These are phyloP conservation scores for Oryzias melastigma DNA, from an alignment of 2,113 vertebrate species.

Conservation along the genomic window DNA sequence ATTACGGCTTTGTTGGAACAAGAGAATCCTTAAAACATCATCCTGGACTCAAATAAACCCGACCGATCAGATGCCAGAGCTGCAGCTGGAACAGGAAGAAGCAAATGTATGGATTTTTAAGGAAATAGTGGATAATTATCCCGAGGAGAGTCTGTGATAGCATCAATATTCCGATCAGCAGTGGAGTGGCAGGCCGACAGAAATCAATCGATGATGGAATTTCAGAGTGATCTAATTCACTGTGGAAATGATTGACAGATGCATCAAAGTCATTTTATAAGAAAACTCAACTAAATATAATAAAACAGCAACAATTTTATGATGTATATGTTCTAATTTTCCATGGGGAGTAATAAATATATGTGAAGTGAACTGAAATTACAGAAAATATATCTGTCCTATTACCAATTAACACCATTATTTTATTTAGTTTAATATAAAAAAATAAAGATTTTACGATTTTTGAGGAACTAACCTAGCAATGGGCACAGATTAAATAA, in stretches of 20 bases:
- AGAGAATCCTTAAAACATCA: background rate
- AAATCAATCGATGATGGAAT: slow-evolving; percentile 90
- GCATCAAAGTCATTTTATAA: background rate
- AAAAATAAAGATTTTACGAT: no score
- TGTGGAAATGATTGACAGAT: slow-evolving; percentile 91
- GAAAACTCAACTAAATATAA: no score
- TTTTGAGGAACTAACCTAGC: no score
- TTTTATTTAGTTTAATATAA: no score
- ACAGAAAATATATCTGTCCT: no score
- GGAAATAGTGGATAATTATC: slow-evolving; percentile 87
- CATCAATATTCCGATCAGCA: slow-evolving; percentile 93
- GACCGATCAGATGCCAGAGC: slow-evolving; percentile 46
- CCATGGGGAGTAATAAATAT: no score
- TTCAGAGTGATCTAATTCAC: slow-evolving; percentile 97
- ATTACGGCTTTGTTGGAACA: background rate
- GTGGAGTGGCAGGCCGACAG: slow-evolving; percentile 89
- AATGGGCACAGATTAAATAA: no score
- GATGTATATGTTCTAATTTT: no score
- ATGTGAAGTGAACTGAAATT: no score
- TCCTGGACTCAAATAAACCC: background rate
- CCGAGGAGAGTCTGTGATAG: slow-evolving; percentile 87
- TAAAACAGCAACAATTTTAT: no score
- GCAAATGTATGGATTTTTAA: slow-evolving; percentile 90
- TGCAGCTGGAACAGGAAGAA: slow-evolving; percentile 84
- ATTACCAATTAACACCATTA: no score